Evolutionary conservation across 2,113 vertebrate species (phyloP).

Genomic region (Neolamprologus caudopunctatus): DNA sequence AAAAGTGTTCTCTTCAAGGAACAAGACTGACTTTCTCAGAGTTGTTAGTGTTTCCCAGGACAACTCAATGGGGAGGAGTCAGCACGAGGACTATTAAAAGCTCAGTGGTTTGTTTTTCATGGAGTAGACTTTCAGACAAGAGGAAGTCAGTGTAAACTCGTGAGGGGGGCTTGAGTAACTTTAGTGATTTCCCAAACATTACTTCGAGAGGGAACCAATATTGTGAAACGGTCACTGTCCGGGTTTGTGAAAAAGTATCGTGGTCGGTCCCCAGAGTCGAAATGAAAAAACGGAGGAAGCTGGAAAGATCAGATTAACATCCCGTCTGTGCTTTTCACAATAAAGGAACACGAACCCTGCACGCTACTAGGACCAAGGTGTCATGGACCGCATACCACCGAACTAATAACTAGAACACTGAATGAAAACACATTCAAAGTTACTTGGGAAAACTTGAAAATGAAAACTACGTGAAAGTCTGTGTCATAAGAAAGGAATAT

Average conservation of each 20-base stretch:
- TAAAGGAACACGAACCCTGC: background rate
- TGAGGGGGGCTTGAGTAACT: background rate
- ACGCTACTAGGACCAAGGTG: background rate
- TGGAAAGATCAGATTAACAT: background rate
- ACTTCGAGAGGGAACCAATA: background rate
- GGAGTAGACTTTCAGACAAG: background rate
- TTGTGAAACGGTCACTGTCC: background rate
- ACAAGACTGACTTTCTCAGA: slow-evolving; percentile 30
- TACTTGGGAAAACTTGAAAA: background rate
- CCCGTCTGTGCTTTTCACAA: slow-evolving; percentile 11
- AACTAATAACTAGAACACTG: background rate
- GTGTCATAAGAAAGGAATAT: background rate
- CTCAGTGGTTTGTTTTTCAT: background rate
- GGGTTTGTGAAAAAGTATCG: background rate
- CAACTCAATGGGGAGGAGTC: slow-evolving; percentile 56
- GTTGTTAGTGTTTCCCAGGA: slow-evolving; percentile 68
- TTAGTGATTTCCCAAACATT: background rate
- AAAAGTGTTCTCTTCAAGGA: background rate
- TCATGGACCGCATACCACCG: background rate
- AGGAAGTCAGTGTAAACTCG: background rate
- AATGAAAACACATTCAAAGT: background rate
- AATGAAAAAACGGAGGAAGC: background rate
- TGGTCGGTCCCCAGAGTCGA: background rate
- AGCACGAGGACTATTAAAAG: background rate
- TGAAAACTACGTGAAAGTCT: background rate